Conservation (phyloP, 2,113 vertebrate genomes). For the Chaetodon trifascialis region DNA sequence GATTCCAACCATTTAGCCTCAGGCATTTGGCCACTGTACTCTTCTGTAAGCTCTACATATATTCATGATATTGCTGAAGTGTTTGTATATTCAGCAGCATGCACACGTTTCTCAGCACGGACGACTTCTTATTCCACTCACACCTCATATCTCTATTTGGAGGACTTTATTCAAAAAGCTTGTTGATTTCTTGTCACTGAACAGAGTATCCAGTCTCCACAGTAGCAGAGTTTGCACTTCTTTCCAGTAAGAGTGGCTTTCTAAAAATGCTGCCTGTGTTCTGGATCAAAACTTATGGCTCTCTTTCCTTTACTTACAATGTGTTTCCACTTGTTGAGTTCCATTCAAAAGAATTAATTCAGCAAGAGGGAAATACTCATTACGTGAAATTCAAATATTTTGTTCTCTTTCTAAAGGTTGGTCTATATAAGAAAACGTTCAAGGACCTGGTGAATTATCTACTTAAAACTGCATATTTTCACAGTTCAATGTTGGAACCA, state of each 20-base stretch:
- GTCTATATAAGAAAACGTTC: neutral
- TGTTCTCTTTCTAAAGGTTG: constrained; percentile 11
- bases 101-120: neutral
- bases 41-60: constrained; percentile 47
- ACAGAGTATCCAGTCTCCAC: neutral
- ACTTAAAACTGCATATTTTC: constrained; percentile 1
- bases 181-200: neutral
- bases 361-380: constrained; percentile 21
- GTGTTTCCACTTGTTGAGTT: constrained; percentile 21
- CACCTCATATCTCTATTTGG: neutral
- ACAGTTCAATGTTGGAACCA: neutral
- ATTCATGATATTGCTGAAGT: constrained; percentile 41
- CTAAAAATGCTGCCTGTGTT: neutral
- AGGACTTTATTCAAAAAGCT: constrained; percentile 8
- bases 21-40: constrained; percentile 63
- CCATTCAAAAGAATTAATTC: constrained; percentile 11
- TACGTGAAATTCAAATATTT: neutral
- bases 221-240: neutral
- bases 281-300: neutral
- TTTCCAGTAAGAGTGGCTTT: neutral
- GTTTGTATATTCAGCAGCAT: constrained; percentile 35
- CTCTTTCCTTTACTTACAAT: neutral
- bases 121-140: neutral
- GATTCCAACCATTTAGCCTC: constrained; percentile 69
- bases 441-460: constrained; percentile 13